Base-by-base conservation (phyloP, 1,140 invertebrate genomes). In the Probaryconus sp. region DNA sequence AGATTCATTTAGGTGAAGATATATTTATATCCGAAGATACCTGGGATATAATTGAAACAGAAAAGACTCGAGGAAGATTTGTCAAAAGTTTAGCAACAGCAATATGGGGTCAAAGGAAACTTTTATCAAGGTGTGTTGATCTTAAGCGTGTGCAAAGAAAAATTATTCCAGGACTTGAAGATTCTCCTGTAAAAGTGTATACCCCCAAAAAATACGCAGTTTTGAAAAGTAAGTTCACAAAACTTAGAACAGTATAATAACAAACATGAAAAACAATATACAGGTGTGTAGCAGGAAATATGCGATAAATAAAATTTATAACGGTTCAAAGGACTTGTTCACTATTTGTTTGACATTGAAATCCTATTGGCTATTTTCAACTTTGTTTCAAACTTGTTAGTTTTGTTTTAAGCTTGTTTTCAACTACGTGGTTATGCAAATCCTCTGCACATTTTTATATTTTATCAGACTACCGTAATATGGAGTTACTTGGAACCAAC, bases 91-190 rank as follows among this genome's bases (percentile, higher is more conserved):
- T 55, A 6, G 5, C 17, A 5, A 17, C 10, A 1, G 14, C 48
- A n/a, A 38, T 53, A 5, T 53, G 11, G n/a, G 50, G 50, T 5
- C 33, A 13, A 10, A 6, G 33, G 40, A 28, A 16, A 28, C 7
- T 53, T 10, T 4, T 53, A 2, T 38, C 50, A 17, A 53, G 50
- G 28, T 53, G 50, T 11, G 13, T 53, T 2, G 50, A 53, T 18
- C 1, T n/a, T n/a, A 7, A 1, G 0, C 18, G 50, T 3, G 0
- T 53, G 0, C 24, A 5, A 53, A 38, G 2, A 10, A 2, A 1
- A 10, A 9, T 40, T 1, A 53, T 53, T 6, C 20, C 11, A 17
- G 50, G 50, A 9, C 16, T 53, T 2, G 50, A 53, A 43, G 40
- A 43, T 26, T 21, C n/a, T 6, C 40, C 40, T 6, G 40, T 43